A percentile compares a stretch with the other conserved stretches of the same genome.
These are phyloP conservation scores for Muraenolepis orangiensis DNA, from an alignment of 2,797 vertebrate genomes.

Conservation along the genomic window DNA sequence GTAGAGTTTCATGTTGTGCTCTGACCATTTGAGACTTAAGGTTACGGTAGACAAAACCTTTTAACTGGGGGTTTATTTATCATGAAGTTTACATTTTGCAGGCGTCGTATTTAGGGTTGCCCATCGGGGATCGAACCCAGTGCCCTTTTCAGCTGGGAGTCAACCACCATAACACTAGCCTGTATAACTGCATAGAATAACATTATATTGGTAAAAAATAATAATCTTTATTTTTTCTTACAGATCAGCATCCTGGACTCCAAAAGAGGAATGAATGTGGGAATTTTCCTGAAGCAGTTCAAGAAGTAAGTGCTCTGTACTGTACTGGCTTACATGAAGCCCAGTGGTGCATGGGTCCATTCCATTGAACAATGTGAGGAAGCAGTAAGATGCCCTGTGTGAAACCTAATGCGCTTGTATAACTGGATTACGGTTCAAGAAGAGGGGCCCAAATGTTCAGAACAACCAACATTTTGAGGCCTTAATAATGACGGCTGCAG, in stretches of 20 bases:
- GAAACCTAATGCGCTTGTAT: constrained; percentile 12
- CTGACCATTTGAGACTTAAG: neutral
- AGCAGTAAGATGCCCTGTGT: neutral
- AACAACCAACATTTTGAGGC: neutral
- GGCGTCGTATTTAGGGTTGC: neutral
- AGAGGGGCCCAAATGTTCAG: constrained; percentile 6
- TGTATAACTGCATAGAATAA: neutral
- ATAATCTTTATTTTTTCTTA: constrained; percentile 34
- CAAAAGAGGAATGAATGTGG: constrained; percentile 97
- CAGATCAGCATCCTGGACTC: constrained; percentile 94
- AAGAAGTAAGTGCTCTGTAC: constrained; percentile 84
- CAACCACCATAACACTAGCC: neutral
- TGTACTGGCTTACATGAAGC: constrained; percentile 8
- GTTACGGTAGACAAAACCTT: constrained; percentile 9
- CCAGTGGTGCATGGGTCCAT: neutral
- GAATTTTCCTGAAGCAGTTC: constrained; percentile 98
- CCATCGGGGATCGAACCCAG: neutral
- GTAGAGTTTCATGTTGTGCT: constrained; percentile 47
- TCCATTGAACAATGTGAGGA: neutral
- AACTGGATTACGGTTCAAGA: constrained; percentile 12
- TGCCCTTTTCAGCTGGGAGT: neutral
- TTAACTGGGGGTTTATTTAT: neutral
- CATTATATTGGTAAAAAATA: neutral
- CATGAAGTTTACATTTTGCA: neutral
- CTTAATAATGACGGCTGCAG: neutral